Evolutionary conservation across 2,797 vertebrate species (phyloP).

Genomic region (Amazonetta brasiliensis): DNA sequence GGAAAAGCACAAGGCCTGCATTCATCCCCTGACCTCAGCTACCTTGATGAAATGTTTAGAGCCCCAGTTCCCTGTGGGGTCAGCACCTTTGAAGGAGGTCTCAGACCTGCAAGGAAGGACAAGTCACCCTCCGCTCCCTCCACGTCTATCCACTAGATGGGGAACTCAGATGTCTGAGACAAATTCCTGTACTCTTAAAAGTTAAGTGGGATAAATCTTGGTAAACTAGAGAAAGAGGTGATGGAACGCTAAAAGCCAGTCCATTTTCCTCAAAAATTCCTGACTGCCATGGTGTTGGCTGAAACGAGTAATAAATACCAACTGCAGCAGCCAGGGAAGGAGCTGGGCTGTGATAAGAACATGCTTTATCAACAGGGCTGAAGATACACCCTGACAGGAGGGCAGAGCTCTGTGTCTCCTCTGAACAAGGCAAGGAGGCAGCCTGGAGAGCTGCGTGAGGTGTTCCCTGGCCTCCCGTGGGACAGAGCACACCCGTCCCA

Average conservation of each 20-base stretch:
- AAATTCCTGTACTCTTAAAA: not conserved
- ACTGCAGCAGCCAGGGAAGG: not conserved
- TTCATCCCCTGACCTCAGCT: not conserved
- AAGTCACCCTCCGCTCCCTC: not conserved
- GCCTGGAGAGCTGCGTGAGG: not conserved
- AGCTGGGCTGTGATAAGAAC: not conserved
- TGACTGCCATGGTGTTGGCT: not conserved
- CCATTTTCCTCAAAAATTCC: not conserved
- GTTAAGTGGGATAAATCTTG: not conserved
- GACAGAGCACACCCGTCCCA: rapidly evolving
- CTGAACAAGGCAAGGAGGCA: not conserved
- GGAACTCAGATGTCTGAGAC: not conserved
- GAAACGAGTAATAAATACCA: not conserved
- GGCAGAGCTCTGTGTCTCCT: not conserved
- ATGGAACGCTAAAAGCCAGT: not conserved
- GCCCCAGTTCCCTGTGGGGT: not conserved
- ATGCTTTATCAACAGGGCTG: not conserved
- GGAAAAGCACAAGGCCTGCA: not conserved
- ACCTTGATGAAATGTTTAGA: not conserved
- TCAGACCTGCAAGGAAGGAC: not conserved
- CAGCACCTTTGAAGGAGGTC: not conserved
- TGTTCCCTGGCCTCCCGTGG: too few species aligned
- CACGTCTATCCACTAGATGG: rapidly evolving
- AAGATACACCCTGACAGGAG: not conserved
- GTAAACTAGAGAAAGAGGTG: not conserved